Base-by-base conservation (phyloP, 2,888 invertebrate species). In the Spatulosminthurus flaviceps region DNA sequence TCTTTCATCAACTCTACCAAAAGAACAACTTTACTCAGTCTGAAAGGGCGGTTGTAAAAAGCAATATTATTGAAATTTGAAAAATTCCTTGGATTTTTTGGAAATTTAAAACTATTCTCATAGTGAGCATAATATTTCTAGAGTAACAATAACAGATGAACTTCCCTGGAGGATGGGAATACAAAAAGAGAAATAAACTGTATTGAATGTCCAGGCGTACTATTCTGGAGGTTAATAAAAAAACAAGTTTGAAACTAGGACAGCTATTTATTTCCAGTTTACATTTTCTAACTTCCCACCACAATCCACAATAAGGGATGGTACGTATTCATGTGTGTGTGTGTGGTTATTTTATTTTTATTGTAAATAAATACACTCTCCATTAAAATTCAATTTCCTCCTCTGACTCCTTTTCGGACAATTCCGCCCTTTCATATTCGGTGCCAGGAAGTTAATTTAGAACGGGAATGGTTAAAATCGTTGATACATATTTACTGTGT, bases 1-100 rank as follows among this genome's bases (percentile, higher is more conserved):
- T 77, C 66, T 77, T 74, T 74, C 61, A 74, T 34, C 74, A 61
- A 61, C 74, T 74, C 71, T 1, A 22, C 42, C 61, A 74, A 74
- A 74, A 74, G 74, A 74, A 61, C 74, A 61, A 51, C 72, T 72
- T 41, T 51, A 51, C 51, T 51, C 5, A 51, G 5, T 13, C 51
- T 41, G 13, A 51, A 51, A 9, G n/a, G 16, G 9, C 51, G 16
- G n/a, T 16, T 11, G 16, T 2, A 19, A 51, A 9, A 19, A 51
- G n/a, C n/a, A 16, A 19, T 11, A 16, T 19, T 51, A 11, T 51
- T 51, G 5, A 51, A 2, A 1, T 51, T 13, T 9, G 51, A 11
- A 51, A 51, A 51, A 51, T 11, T 51, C n/a, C 5, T 51, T 2
- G 16, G 16, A 51, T 19, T 51, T 51, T 51, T 13, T 2, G 51